Evolutionary conservation across 1,140 invertebrate genomes (phyloP).

Genomic region (Camponotus pennsylvanicus): DNA sequence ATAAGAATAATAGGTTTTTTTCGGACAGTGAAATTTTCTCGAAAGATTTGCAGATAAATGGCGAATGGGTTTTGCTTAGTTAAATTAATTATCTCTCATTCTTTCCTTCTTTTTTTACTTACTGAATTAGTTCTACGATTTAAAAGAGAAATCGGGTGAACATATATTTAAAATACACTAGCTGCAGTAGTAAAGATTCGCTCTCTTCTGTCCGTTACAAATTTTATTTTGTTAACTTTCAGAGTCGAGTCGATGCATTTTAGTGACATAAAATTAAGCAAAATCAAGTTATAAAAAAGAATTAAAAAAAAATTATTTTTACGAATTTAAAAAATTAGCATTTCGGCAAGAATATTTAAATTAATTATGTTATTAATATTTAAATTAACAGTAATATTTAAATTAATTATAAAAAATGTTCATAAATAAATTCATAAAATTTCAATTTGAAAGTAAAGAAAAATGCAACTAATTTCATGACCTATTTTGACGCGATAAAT

Average conservation of each 20-base stretch:
- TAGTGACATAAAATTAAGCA: background rate
- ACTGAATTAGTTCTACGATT: background rate
- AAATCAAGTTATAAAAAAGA: background rate
- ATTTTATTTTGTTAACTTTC: constrained; percentile 78
- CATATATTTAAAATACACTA: constrained; percentile 27
- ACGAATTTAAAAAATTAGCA: background rate
- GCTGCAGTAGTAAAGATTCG: constrained; percentile 83
- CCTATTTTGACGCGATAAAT: background rate
- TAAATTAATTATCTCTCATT: background rate
- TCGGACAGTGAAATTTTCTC: background rate
- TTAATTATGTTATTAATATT: too few relatives aligned
- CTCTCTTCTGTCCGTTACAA: constrained; percentile 83
- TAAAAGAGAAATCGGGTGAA: constrained; percentile 16
- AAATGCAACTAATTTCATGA: background rate
- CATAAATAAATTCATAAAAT: background rate
- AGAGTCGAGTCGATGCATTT: constrained; percentile 74
- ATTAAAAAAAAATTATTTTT: background rate
- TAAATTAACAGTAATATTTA: too few relatives aligned
- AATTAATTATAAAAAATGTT: background rate
- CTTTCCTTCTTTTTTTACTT: background rate
- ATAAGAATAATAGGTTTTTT: background rate
- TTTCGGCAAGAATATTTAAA: background rate
- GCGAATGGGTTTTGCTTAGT: background rate
- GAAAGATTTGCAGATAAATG: background rate
- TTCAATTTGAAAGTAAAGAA: background rate